Base-by-base conservation (phyloP, 1,140 invertebrate genomes). In the Tetramorium simillimum region DNA sequence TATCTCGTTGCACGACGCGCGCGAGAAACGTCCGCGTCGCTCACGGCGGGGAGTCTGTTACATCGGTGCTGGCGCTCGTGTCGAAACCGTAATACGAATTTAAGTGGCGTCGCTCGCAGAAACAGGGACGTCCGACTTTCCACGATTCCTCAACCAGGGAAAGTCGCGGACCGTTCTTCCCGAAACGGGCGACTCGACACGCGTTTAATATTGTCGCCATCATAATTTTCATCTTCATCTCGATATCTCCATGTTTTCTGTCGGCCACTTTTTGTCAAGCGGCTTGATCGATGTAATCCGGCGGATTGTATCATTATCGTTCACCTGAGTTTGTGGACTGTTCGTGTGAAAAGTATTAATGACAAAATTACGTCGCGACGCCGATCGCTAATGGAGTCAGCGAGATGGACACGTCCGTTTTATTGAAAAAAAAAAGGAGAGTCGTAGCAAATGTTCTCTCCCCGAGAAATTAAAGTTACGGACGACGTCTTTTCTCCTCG, bases 21-120 rank as follows among this genome's bases (percentile, higher is more conserved):
- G 40, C 16, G 37, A 60, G 12, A 60, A 46, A 33, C 37, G 12
- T 33, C 33, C 33, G 33, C 33, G 3, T 82, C 75, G 21, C 16
- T 75, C 51, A 46, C 16, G 21, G 18, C 33, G 16, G 58, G 24
- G 43, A 37, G 28, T 1, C 28, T 85, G 3, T 21, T 67, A 76
- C 24, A 46, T 46, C 24, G 58, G 6, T 40, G 75, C 33, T 24
- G 43, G 40, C 46, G 75, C 62, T 43, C 16, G 14, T 81, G 51
- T 46, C 33, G 69, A 67, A 53, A 65, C 33, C 18, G 87, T 49
- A 53, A 88, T 69, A 49, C 60, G 70, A 81, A 82, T 72, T 76
- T 63, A 85, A 89, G 53, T 75, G 77, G 40, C 37, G 37, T 24
- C n/a, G 56, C 37, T 37, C 40, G 43, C 40, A 51, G 56, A 78